Evolutionary conservation across 2,797 vertebrate genomes (phyloP).

Genomic region (Poeciliopsis paucimaculata): DNA sequence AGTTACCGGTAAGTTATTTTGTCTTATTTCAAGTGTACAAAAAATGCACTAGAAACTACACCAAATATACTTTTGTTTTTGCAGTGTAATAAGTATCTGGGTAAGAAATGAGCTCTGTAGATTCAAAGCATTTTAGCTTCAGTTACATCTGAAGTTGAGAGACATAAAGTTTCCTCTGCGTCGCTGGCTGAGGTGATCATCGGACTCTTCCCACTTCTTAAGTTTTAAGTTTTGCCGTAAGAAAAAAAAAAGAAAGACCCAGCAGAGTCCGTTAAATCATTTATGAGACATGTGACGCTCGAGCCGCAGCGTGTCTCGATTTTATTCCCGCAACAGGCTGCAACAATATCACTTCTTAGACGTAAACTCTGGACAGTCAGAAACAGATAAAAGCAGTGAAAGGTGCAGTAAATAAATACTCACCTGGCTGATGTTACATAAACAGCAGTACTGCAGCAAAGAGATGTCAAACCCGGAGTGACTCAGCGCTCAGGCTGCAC

Average conservation of each 20-base stretch:
- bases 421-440: slow-evolving; percentile 22
- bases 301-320: background rate
- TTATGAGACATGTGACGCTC: slow-evolving; percentile 22
- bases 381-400: slow-evolving; percentile 15
- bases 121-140: slow-evolving; percentile 49
- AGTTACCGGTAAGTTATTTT: too few species aligned
- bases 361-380: slow-evolving; percentile 8
- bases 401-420: slow-evolving; percentile 22
- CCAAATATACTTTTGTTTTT: too few species aligned
- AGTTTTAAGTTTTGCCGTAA: slow-evolving; percentile 35
- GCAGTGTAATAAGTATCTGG: slow-evolving; percentile 44
- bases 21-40: too few species aligned
- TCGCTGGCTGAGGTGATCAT: slow-evolving; percentile 46
- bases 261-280: slow-evolving; percentile 21
- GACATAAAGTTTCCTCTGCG: slow-evolving; percentile 46
- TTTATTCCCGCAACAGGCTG: slow-evolving; percentile 10
- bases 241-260: slow-evolving; percentile 28
- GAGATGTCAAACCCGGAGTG: slow-evolving; percentile 34
- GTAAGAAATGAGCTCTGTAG: slow-evolving; percentile 62
- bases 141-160: slow-evolving; percentile 48
- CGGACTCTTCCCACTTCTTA: slow-evolving; percentile 42
- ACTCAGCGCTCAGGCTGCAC: slow-evolving; percentile 31
- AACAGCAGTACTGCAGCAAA: slow-evolving; percentile 13
- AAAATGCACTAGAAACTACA: too few species aligned
- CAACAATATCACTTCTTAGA: slow-evolving; percentile 4